Evolutionary conservation across 2,113 vertebrate species (phyloP), one percentile per base, ranked within the genome.

Genomic region (Osmerus eperlanus): DNA sequence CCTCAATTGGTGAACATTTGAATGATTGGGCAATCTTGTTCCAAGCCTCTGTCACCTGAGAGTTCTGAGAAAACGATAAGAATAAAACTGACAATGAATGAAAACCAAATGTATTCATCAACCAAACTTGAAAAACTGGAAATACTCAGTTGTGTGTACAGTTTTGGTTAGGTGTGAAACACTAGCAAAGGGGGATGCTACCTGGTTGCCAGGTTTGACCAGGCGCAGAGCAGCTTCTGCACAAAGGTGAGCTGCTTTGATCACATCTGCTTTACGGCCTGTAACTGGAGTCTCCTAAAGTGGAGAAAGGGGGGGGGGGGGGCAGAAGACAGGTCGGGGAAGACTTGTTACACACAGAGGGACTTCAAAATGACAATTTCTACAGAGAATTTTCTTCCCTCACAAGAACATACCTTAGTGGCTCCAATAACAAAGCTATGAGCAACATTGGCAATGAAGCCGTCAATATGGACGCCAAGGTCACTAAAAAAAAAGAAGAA

Each of bases 131-230:
- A 12, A 11, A 12, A 47, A 47, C 41, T 47, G 41, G 41, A 2
- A 1, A 12, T 47, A 2, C 41, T 47, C 41, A 11, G 41, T 47
- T 47, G 14, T 56, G 54, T 56, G 14, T 15, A 56, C 16, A n/a
- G 54, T 56, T 56, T 18, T 56, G 54, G 5, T 56, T 56, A 56
- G n/a, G n/a, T 56, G 14, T n/a, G n/a, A n/a, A n/a, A 56, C 3
- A n/a, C 15, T 3, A n/a, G 16, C 2, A 14, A n/a, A n/a, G 54
- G 14, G 54, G 14, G 5, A n/a, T 4, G 15, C 54, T 56, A 98
- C 97, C 95, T 98, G 95, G 77, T 97, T 98, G 51, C 97, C 97
- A n/a, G 97, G 96, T 81, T 99, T 99, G 70, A 99, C 97, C 54
- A 99, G 88, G 54, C 97, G 95, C 71, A 99, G 89, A 6, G 97